Base-by-base conservation (phyloP, 2,113 vertebrate genomes). In the Electrona antarctica region DNA sequence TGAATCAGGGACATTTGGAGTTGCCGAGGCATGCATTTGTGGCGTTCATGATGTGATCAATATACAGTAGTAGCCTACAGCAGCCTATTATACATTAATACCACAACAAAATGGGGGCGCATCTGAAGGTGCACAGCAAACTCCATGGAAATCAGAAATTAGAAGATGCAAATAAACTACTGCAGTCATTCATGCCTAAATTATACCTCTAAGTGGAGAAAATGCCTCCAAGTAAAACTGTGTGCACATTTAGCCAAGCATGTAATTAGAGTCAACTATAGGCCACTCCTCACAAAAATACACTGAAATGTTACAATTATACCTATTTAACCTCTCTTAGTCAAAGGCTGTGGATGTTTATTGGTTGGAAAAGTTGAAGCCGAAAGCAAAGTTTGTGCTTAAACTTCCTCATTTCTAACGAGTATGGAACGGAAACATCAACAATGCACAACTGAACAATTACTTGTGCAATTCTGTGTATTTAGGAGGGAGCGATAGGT, bases 191-290 rank as follows among this genome's bases (percentile, higher is more conserved):
- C 60, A 69, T 33, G 62, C 46, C 59, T 21, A 73, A 64, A 52
- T 51, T 70, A 28, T 70, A 41, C 60, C 21, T 63, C 51, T 64
- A 77, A 52, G 51, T 71, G 59, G 8, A 65, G 77, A 56, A 41
- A 41, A 13, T 33, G 13, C 58, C 47, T 74, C 60, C 63, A 47
- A 58, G 29, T 6, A 41, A 41, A 64, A 65, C 61, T 65, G 33
- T 68, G 7, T 48, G 57, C 69, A 70, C 76, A 80, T 76, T 72
- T 56, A 85, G 67, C 62, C 79, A 88, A 81, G 65, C 77, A 50
- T 86, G 77, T 82, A 87, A 89, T 86, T 73, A 81, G 11, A 78
- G 61, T 11, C n/a, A 14, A 41, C 3, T 73, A 66, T 33, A 21
- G 69, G 67, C 45, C 60, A 74, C 11, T 51, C 52, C 13, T 49